phyloP scores from a whole-genome alignment of 2,113 vertebrate genomes.

The Gymnarchus niloticus region DNA sequence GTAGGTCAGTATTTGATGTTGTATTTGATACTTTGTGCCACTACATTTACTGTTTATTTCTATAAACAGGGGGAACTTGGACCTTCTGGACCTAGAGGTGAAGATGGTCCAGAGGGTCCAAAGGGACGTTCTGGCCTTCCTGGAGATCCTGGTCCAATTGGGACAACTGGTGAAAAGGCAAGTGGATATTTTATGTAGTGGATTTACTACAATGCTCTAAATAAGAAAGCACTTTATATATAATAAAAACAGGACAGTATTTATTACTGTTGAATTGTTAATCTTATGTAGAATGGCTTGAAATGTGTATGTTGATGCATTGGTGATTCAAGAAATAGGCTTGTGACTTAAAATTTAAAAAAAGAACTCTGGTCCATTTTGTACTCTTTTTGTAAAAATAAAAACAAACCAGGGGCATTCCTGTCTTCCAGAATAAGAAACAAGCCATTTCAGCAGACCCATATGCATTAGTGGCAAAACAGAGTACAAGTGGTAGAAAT shows the following conservation, averaged over 20 bases:
- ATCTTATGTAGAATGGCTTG: neutral
- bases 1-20: neutral
- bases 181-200: neutral
- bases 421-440: neutral
- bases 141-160: constrained; percentile 75
- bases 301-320: neutral
- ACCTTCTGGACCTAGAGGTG: constrained; percentile 71
- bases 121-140: constrained; percentile 83
- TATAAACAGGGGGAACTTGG: constrained; percentile 76
- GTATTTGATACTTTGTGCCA: neutral
- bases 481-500: no score
- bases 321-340: neutral
- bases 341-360: neutral
- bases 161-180: constrained; percentile 87
- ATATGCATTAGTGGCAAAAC: no score
- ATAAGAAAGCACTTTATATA: no score
- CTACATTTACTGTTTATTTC: neutral
- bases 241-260: neutral
- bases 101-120: constrained; percentile 88
- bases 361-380: neutral
- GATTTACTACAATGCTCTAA: neutral
- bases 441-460: neutral
- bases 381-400: neutral
- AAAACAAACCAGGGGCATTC: neutral
- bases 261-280: neutral